Base-by-base conservation (phyloP, 2,888 invertebrate genomes). In the Druceiella hillmani region DNA sequence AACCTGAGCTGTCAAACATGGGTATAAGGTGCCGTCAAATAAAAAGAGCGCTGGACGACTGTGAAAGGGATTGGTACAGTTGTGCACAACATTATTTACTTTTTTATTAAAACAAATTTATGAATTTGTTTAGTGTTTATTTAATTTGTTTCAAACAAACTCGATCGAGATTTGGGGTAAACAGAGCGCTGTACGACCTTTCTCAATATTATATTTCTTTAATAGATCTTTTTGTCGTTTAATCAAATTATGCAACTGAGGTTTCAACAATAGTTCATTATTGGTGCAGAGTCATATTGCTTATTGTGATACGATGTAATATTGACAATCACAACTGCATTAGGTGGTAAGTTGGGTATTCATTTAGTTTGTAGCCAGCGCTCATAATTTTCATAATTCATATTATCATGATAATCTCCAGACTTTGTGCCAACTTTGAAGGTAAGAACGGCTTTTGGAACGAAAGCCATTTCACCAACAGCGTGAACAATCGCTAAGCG, bases 371-470 rank as follows among this genome's bases (percentile, higher is more conserved):
- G 10, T 6, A 44, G 9, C 41, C 44, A 44, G 24, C 41, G 27
- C 12, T 30, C 17, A 38, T 42, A 46, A 29, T 39, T 39, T 11
- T 24, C 20, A 15, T 11, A 31, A 20, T 38, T 44, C 38, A 44
- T 38, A 20, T 43, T 30, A 29, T 45, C 38, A 17, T 43, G 35
- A 28, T 41, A 41, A 17, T 44, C 38, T 11, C 42, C 41, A 29
- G 22, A 22, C 17, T 38, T 42, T 13, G 26, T 17, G 15, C 29
- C 29, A 3, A 34, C 32, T 38, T 35, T 41, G 13, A 36, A 41
- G 5, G 34, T 27, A 24, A 36, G 22, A 3, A 38, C 7, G n/a
- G 38, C 28, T 28, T 41, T 41, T 16, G 30, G 27, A 13, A 46
- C 35, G 44, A 44, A 44, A 15, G 38, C 44, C 5, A 31, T 17